A percentile compares a stretch with the other conserved stretches of the same genome.
phyloP scores from a whole-genome alignment of 1,140 invertebrate species.

The Ganaspis sp. region DNA sequence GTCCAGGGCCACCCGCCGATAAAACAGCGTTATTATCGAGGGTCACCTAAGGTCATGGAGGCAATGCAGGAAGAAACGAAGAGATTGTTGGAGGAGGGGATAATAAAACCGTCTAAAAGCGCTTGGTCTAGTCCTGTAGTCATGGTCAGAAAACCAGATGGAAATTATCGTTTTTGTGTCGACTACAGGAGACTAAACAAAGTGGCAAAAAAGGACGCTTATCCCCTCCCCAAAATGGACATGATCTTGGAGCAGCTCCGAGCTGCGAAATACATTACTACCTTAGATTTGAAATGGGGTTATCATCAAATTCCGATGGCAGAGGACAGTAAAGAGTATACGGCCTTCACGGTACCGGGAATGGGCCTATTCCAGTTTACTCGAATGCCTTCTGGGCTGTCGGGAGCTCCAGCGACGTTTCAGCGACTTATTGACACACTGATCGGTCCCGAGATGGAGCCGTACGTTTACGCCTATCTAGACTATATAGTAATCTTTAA shows the following conservation, averaged over 20 bases:
- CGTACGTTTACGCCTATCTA: slow-evolving; percentile 56
- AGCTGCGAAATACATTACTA: slow-evolving; percentile 53
- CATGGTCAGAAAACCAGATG: slow-evolving; percentile 72
- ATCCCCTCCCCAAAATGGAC: slow-evolving; percentile 58
- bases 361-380: slow-evolving; percentile 69
- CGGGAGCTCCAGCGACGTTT: slow-evolving; percentile 66
- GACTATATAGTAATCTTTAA: slow-evolving; percentile 66
- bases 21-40: slow-evolving; percentile 54
- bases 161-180: slow-evolving; percentile 70
- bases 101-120: slow-evolving; percentile 59
- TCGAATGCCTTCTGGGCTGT: slow-evolving; percentile 72
- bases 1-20: slow-evolving; percentile 56
- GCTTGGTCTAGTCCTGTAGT: slow-evolving; percentile 70
- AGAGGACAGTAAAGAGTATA: slow-evolving; percentile 61
- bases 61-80: slow-evolving; percentile 42
- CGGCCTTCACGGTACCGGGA: slow-evolving; percentile 71
- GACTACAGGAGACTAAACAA: slow-evolving; percentile 73
- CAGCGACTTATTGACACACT: slow-evolving; percentile 67
- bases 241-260: slow-evolving; percentile 60
- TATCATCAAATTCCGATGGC: slow-evolving; percentile 65
- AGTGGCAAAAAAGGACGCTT: slow-evolving; percentile 61
- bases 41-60: slow-evolving; percentile 48
- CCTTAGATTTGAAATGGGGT: slow-evolving; percentile 53
- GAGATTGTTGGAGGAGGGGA: slow-evolving; percentile 51
- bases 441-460: slow-evolving; percentile 60